Conservation (phyloP, 2,797 vertebrate species). For the Bradypodion ventrale region DNA sequence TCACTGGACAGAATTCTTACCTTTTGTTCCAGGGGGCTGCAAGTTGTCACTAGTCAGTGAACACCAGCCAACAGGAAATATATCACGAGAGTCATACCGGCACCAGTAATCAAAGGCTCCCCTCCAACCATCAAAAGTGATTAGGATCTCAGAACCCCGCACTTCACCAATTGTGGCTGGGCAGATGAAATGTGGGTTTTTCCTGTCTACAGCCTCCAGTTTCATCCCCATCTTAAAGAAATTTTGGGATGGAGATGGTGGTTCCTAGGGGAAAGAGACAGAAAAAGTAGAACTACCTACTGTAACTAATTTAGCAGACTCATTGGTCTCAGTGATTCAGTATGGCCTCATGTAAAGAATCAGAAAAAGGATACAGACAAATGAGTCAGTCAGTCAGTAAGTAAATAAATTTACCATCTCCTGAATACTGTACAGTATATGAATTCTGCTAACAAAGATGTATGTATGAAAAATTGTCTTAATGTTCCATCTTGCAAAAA, state of each 20-base stretch:
- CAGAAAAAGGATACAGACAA: background rate
- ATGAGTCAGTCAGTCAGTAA: too few species aligned
- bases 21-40: conserved; percentile 97
- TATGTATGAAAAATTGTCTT: too few species aligned
- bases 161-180: conserved; percentile 96
- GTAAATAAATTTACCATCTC: too few species aligned
- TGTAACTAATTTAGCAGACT: background rate
- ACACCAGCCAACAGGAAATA: conserved; percentile 99
- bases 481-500: background rate
- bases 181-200: conserved; percentile 99
- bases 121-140: conserved; percentile 99
- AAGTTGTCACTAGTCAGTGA: conserved; percentile 96
- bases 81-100: conserved; percentile 97
- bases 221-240: conserved; percentile 98
- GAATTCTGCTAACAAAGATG: background rate
- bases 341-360: background rate
- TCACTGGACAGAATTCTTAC: conserved; percentile 77
- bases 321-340: background rate
- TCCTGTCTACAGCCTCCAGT: conserved; percentile 98
- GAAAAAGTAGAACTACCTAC: background rate
- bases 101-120: conserved; percentile 99
- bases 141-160: conserved; percentile 94
- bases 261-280: conserved; percentile 83
- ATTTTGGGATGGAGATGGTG: conserved; percentile 94
- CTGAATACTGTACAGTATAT: too few species aligned